Conservation (phyloP, 2,113 vertebrate species). For the Microtus richardsoni region DNA sequence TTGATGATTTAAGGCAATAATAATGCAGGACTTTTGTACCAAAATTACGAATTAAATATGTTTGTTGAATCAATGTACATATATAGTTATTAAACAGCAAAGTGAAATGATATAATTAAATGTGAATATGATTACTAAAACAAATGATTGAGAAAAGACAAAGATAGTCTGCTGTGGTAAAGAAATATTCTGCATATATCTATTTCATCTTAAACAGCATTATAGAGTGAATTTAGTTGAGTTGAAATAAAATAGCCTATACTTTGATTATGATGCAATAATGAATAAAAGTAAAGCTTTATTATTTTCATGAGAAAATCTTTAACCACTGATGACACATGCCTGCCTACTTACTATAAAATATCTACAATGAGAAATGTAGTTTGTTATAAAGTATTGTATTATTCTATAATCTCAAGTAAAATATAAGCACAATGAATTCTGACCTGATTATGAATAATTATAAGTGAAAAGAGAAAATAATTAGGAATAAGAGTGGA, state of each 20-base stretch:
- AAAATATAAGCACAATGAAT: constrained; percentile 39
- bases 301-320: background rate
- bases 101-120: background rate
- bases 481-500: background rate
- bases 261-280: background rate
- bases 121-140: constrained; percentile 27
- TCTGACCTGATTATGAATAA: constrained; percentile 23
- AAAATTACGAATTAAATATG: background rate
- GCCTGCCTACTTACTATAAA: background rate
- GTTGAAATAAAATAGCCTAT: background rate
- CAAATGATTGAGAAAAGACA: constrained; percentile 25
- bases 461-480: constrained; percentile 3
- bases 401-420: background rate
- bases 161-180: background rate
- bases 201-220: background rate
- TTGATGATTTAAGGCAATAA: background rate
- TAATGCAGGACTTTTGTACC: background rate
- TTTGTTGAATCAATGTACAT: background rate
- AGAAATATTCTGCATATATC: background rate
- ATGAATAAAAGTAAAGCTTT: background rate
- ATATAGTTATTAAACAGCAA: background rate
- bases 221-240: background rate
- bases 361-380: background rate
- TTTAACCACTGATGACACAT: background rate
- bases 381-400: background rate